Evolutionary conservation across 2,113 vertebrate species (phyloP).

Genomic region (Tretioscincus oriximinensis): DNA sequence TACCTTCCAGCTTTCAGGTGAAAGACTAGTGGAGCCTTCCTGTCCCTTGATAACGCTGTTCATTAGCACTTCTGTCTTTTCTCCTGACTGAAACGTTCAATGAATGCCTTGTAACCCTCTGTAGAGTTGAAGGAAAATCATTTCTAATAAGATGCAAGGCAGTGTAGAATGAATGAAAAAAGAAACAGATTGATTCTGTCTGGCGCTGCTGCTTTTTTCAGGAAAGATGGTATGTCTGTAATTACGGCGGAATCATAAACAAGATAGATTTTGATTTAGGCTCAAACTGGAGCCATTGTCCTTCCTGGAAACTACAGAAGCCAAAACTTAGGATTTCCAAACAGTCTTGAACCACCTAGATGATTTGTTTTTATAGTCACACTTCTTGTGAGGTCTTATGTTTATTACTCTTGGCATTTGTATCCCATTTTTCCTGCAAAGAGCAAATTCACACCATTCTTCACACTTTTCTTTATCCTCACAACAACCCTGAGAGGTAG

Average conservation of each 20-base stretch:
- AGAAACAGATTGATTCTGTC: background rate
- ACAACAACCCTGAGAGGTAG: too few species aligned
- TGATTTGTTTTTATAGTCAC: background rate
- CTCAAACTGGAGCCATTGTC: background rate
- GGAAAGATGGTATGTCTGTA: background rate
- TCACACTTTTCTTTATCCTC: too few species aligned
- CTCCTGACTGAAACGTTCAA: conserved; percentile 65
- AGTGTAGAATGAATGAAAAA: conserved; percentile 3
- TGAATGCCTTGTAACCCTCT: conserved; percentile 57
- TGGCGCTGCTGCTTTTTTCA: background rate
- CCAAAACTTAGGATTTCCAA: background rate
- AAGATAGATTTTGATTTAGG: background rate
- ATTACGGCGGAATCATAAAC: background rate
- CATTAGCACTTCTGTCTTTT: conserved; percentile 69
- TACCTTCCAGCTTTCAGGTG: background rate
- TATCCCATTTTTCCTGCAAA: too few species aligned
- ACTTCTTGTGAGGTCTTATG: background rate
- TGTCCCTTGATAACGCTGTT: conserved; percentile 64
- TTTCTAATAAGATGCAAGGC: conserved; percentile 42
- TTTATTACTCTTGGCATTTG: too few species aligned
- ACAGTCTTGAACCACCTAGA: background rate
- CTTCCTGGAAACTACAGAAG: background rate
- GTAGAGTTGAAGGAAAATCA: conserved; percentile 25
- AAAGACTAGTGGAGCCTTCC: conserved; percentile 37
- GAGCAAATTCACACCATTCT: too few species aligned